Evolutionary conservation across 1,140 invertebrate species (phyloP).

Genomic region (Temnothorax nylanderi): DNA sequence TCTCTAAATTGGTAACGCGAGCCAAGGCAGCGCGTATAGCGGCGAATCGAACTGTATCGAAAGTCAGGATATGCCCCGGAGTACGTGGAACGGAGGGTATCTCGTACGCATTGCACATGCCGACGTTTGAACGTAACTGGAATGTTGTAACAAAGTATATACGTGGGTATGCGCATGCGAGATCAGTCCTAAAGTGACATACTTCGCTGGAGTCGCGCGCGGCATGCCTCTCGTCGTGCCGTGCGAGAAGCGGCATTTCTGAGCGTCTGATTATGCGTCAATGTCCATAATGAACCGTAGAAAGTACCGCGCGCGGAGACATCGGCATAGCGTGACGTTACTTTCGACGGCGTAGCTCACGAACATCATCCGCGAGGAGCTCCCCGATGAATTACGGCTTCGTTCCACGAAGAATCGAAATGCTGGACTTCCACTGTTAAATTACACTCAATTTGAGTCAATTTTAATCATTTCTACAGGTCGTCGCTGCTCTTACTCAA

Average conservation of each 20-base stretch:
- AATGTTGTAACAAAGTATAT: slow-evolving; percentile 1
- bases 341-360: background rate
- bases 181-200: slow-evolving; percentile 33
- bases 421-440: background rate
- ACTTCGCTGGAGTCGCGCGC: background rate
- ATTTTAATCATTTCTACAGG: too few relatives aligned
- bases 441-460: too few relatives aligned
- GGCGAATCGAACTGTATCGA: slow-evolving; percentile 72
- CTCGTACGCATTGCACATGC: slow-evolving; percentile 29
- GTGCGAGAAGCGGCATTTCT: slow-evolving; percentile 16
- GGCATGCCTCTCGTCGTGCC: background rate
- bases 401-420: background rate
- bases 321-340: background rate
- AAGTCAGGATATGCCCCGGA: slow-evolving; percentile 58
- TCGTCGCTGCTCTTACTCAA: too few relatives aligned
- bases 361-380: background rate
- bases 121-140: background rate
- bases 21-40: slow-evolving; percentile 52
- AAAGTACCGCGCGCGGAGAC: background rate
- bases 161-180: slow-evolving; percentile 1
- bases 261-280: slow-evolving; percentile 8
- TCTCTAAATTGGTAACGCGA: slow-evolving; percentile 75
- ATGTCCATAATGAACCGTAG: slow-evolving; percentile 10
- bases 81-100: background rate
- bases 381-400: background rate